Percentiles rank a stretch among this genome's conserved stretches.
These are phyloP conservation scores for Glossophaga mutica DNA, from an alignment of 2,797 vertebrate species.

Conservation along the genomic window DNA sequence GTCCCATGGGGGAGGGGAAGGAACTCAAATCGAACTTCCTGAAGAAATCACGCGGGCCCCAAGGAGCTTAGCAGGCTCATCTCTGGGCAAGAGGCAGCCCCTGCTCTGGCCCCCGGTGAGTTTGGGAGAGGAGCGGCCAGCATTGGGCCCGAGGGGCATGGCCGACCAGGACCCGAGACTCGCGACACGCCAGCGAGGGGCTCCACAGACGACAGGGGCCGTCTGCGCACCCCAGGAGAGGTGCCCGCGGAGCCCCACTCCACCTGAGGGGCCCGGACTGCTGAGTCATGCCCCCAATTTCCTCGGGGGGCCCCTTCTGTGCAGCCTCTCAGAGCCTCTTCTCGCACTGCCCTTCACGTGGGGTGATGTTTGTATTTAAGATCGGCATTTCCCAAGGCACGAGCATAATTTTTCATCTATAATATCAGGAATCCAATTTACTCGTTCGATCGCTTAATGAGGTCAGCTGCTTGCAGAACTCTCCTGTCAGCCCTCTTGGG, in stretches of 20 bases:
- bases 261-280: not conserved
- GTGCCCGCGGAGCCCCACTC: accelerated
- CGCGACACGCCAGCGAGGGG: not conserved
- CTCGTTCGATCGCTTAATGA: not conserved
- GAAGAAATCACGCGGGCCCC: not conserved
- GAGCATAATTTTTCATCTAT: conserved; percentile 61
- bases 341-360: not conserved
- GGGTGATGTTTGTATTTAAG: conserved; percentile 6
- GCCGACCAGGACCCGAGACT: not conserved
- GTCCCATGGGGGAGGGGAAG: accelerated
- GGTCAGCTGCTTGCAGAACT: not conserved
- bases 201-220: not conserved
- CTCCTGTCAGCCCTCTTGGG: not conserved
- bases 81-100: not conserved
- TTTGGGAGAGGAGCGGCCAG: not conserved
- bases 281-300: not conserved
- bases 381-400: not conserved
- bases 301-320: not conserved
- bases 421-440: conserved; percentile 31
- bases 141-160: accelerated
- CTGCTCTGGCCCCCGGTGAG: not conserved
- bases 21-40: not conserved
- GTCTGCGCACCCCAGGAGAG: not conserved
- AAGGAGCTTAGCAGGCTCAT: not conserved
- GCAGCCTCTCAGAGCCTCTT: not conserved